Percentiles rank a stretch among this genome's conserved stretches.
Evolutionary conservation across 2,888 invertebrate species (phyloP).

Genomic region (Drosophila fungiperda): DNA sequence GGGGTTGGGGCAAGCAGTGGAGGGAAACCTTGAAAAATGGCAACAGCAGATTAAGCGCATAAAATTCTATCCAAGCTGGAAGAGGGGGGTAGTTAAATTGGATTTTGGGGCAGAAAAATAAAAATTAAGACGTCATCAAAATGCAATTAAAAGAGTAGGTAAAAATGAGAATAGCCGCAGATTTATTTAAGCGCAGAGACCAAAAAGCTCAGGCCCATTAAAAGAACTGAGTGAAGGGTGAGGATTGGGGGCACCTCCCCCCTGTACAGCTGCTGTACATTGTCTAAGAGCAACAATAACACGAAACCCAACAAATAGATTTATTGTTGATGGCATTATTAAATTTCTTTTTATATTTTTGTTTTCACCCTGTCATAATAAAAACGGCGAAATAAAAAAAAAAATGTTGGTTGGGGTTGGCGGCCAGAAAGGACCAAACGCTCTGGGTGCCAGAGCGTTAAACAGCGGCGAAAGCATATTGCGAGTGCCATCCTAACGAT

Average conservation of each 20-base stretch:
- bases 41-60: constrained; percentile 79
- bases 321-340: constrained; percentile 82
- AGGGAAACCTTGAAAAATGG: constrained; percentile 71
- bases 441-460: constrained; percentile 58
- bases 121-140: constrained; percentile 81
- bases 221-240: constrained; percentile 4
- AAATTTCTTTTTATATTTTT: constrained; percentile 63
- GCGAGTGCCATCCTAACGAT: constrained; percentile 47
- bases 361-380: constrained; percentile 61
- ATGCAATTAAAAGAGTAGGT: constrained; percentile 79
- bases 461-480: constrained; percentile 51
- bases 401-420: background rate
- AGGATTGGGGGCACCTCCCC: background rate
- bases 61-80: constrained; percentile 47
- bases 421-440: constrained; percentile 5
- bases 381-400: constrained; percentile 51
- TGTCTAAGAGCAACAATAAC: constrained; percentile 53
- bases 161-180: constrained; percentile 76
- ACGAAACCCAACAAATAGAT: constrained; percentile 72
- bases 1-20: constrained; percentile 13
- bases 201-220: constrained; percentile 38
- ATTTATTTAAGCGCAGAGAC: constrained; percentile 69
- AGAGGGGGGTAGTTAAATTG: constrained; percentile 42
- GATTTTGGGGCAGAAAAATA: constrained; percentile 59
- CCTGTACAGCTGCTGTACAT: constrained; percentile 44